Evolutionary conservation across 2,113 vertebrate genomes (phyloP), one percentile per base, ranked within the genome.

Genomic region (Myotis lucifugus): DNA sequence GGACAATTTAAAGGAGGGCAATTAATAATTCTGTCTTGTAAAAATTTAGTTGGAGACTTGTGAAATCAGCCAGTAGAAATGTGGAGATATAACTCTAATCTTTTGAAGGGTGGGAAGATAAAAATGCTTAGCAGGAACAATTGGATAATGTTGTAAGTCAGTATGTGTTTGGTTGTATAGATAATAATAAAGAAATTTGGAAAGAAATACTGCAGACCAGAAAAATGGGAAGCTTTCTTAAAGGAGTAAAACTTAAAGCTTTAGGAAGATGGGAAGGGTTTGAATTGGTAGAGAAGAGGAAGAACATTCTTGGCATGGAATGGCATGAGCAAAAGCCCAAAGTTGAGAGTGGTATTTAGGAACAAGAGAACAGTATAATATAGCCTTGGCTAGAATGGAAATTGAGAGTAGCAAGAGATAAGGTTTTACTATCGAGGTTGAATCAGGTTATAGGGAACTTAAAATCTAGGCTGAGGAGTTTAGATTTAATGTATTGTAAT

Each of bases 141-240:
- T 18, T 92, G 76, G 76, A 34, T 93, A 76, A 76, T 88, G 48
- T 88, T 85, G 10, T 56, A 85, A 84, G 23, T 96, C 23, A 59
- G 6, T 85, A 27, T 82, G 29, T 93, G 56, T 93, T 72, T 91
- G 54, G 29, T 90, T 90, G 27, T 12, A 70, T 19, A 76, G 66
- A n/a, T 93, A 66, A 66, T 72, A 93, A 59, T 78, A 73, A 87
- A 85, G 61, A 19, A 93, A 83, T 93, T 95, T 13, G 87, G 76
- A 42, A 90, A 77, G 32, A 89, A 46, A 89, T 78, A 19, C 27
- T 77, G 1, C 23, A 61, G 59, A 79, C 25, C 10, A 6, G 74
- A 78, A 93, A 88, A 81, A 88, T 69, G 40, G 17, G 37, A 77
- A 25, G 12, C 1, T 46, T 72, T 91, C 13, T 82, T 86, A 42